A percentile compares a stretch with the other conserved stretches of the same genome.
Conservation (phyloP, 2,888 invertebrate species). For the Nomada goodeniana region DNA sequence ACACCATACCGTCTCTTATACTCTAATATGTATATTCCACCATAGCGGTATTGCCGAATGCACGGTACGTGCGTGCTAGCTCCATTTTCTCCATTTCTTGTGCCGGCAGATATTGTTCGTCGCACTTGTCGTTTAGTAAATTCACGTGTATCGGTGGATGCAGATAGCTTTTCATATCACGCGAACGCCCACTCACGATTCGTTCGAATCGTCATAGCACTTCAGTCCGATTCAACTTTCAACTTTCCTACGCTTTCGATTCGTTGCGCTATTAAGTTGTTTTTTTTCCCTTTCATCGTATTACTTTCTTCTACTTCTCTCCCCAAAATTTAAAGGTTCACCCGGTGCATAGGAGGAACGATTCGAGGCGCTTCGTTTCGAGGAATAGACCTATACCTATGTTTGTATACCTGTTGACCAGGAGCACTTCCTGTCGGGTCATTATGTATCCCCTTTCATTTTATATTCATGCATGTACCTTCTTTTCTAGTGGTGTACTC, state of each 20-base stretch:
- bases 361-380: conserved; percentile 21
- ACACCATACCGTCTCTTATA: conserved; percentile 53
- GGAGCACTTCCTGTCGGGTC: conserved; percentile 14
- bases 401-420: conserved; percentile 37
- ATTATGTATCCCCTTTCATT: not conserved
- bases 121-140: conserved; percentile 56
- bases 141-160: conserved; percentile 45
- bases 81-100: conserved; percentile 46
- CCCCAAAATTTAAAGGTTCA: conserved; percentile 36
- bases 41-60: conserved; percentile 27
- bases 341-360: conserved; percentile 51
- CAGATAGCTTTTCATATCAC: conserved; percentile 68
- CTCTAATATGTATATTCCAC: conserved; percentile 12
- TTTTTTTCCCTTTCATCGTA: too few species aligned
- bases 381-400: conserved; percentile 31
- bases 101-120: conserved; percentile 47
- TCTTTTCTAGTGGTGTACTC: not conserved
- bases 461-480: not conserved
- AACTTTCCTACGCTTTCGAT: not conserved
- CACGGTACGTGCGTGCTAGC: conserved; percentile 28
- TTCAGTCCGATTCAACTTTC: conserved; percentile 5
- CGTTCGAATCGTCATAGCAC: conserved; percentile 12
- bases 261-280: not conserved
- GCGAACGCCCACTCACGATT: conserved; percentile 60
- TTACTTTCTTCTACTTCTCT: too few species aligned